Evolutionary conservation across 2,888 invertebrate genomes (phyloP), one percentile per base, ranked within the genome.

Genomic region (Ceramica pisi): DNA sequence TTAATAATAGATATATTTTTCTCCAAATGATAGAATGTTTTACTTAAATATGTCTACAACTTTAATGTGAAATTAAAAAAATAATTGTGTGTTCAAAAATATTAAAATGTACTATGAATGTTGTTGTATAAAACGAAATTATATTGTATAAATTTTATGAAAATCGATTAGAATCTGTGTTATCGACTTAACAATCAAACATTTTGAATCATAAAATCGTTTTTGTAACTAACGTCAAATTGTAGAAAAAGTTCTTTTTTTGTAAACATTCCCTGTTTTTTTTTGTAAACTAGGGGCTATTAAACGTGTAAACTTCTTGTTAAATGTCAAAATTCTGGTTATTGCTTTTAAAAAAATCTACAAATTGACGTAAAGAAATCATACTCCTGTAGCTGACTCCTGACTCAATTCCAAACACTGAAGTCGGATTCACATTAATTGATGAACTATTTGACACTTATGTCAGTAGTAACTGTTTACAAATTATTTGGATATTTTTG

Each of bases 81-180:
- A 68, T 75, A 80, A 76, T 75, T 93, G 92, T 94, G 94, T 95
- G 95, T 95, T 95, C 95, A 95, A 91, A 89, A 87, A 88, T 78
- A 76, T 71, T 74, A 71, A 87, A 88, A 90, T 90, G 88, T 92
- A 90, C 90, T 94, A 92, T 92, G 88, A 92, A 92, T 93, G 92
- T 94, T 94, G 90, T 85, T 89, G 87, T 91, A 89, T 89, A 89
- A 90, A 91, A 81, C 87, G 81, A 89, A 87, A 88, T 88, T 90
- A 86, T 89, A 91, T 90, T 88, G 89, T 90, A 90, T 84, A 86
- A 85, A 86, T 83, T 75, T 84, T 85, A 74, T 80, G 64, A 67
- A 85, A 78, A 82, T 84, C 68, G 80, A 71, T 41, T 82, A 78
- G 80, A 84, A 82, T 86, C 81, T 83, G 80, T 81, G 83, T 86